Evolutionary conservation across 2,797 vertebrate genomes (phyloP), one percentile per base, ranked within the genome.

Genomic region (Melanotaenia maccullochi): DNA sequence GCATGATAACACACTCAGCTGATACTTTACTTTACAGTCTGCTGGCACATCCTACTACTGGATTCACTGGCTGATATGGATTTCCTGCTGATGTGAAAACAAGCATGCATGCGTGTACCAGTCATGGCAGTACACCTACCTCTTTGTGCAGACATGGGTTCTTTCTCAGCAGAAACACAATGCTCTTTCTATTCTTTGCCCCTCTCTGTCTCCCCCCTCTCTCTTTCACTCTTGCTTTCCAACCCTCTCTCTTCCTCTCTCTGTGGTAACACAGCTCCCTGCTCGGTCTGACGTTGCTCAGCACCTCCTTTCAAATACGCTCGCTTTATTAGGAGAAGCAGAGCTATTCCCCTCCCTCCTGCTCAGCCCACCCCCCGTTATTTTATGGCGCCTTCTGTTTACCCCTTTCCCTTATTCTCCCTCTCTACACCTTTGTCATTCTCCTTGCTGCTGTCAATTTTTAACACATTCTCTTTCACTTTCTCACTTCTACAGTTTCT

Each of bases 121-220:
- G 85, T 85, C 77, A 79, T 69, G 73, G 88, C 80, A 90, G 80
- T 88, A 91, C 85, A 91, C 93, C 87, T 92, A 95, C 94, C 94
- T 94, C 92, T 90, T 92, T 93, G 93, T 93, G 89, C 87, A 88
- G 94, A 91, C 94, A 95, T 95, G 92, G 85, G 86, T 86, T 85
- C 89, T 81, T 58, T 90, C 83, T 92, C 87, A 85, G 86, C 89
- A 85, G 87, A 73, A 70, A 81, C 82, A 92, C 90, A 92, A 93
- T 89, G 90, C 82, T 89, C 86, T 88, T 86, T 89, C 89, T 92
- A 87, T 91, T 92, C 86, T 89, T 76, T 86, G 70, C 78, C 82
- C 71, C 79, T 64, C 81, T 82, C 70, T 60, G 58, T 81, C 68
- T 69, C 58, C 55, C 59, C 66, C 51, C 42, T 65, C 62, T 65